Evolutionary conservation across 2,797 vertebrate species (phyloP), one percentile per base, ranked within the genome.

Genomic region (Dendrocincla tyrannina): DNA sequence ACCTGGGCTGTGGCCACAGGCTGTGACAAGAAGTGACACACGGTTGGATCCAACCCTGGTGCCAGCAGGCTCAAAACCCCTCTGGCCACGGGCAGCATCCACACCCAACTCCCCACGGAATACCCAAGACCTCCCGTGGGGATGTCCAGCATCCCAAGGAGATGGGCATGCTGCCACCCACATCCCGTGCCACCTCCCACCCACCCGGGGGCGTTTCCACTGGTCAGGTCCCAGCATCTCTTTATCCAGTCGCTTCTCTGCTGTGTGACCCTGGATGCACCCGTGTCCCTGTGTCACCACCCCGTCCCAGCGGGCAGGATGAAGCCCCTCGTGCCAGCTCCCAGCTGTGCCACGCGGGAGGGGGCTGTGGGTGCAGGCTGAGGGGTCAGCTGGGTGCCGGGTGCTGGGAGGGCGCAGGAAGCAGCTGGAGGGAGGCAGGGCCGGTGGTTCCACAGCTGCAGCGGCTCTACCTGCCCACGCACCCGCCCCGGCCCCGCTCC

Each of bases 91-190:
- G 69, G 69, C 11, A 49, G 27, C 42, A 13, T 7, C 30, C 68
- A 11, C 3, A 1, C 4, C 15, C 66, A 28, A 20, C 41, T 16
- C 46, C 58, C 52, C 17, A 12, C 0, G 0, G 50, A 44, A 14
- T 6, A 1, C 13, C 52, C 3, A 1, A 37, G 4, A 72, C 18
- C 30, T 49, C 42, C 89, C 10, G 0, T 0, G 6, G 69, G 10
- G 18, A 33, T 0, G 4, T 3, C 52, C 77, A 17, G 18, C 58
- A 37, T 12, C 58, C 58, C 58, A 9, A 27, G 56, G 58, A 20
- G 30, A 15, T 0, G 6, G 39, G 32, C 50, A 10, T 10, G n/a
- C 35, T 13, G 30, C 30, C 1, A 0, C 32, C 46, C 22, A 1
- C 42, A 4, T 0, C 0, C 19, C 23, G 3, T 7, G 13, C 5